Base-by-base conservation (phyloP, 2,797 vertebrate genomes). In the Hippocampus kuda region DNA sequence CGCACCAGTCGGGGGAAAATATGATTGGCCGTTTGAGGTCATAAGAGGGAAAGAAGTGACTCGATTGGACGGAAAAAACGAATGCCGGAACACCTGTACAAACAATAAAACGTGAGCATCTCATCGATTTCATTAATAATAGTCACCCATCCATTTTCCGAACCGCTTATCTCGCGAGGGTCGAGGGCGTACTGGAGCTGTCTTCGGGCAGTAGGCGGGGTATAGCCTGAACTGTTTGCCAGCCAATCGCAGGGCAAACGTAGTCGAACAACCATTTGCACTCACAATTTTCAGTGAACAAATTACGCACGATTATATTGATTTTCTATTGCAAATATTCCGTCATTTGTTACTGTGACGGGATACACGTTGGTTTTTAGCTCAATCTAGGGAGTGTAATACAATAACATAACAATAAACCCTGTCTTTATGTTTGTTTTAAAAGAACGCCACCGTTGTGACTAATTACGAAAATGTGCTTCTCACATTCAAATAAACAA, bases 21-120 rank as follows among this genome's bases (percentile, higher is more conserved):
- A 1, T 63, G 78, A 88, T 88, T 87, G 86, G 87, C 60, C 76
- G 24, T 6, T 68, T 26, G 16, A 42, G 65, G 72, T 74, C 80
- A 87, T 75, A 74, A 30, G 79, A 56, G 6, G 15, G 3, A 51
- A 49, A 42, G 38, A 44, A 66, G 53, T 51, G 69, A 12, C 26
- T 18, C 11, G 30, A 61, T 61, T 61, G 30, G 30, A 18, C 27
- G 18, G 59, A 20, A 48, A 64, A n/a, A 38, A 22, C 30, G 16
- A 9, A 42, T 20, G 27, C 15, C 10, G 20, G 34, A n/a, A 46
- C 22, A 41, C 5, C 3, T 26, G 2, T 42, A 15, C 5, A 46
- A 26, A 2, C 16, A 41, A 15, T 27, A 27, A 46, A 65, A 18
- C 2, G 1, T 27, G 2, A 24, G n/a, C 24, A 24, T 64, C 41